Percentiles rank a stretch among this genome's conserved stretches.
Conservation (phyloP, 1,140 invertebrate genomes). For the Tetragonula clypearis region DNA sequence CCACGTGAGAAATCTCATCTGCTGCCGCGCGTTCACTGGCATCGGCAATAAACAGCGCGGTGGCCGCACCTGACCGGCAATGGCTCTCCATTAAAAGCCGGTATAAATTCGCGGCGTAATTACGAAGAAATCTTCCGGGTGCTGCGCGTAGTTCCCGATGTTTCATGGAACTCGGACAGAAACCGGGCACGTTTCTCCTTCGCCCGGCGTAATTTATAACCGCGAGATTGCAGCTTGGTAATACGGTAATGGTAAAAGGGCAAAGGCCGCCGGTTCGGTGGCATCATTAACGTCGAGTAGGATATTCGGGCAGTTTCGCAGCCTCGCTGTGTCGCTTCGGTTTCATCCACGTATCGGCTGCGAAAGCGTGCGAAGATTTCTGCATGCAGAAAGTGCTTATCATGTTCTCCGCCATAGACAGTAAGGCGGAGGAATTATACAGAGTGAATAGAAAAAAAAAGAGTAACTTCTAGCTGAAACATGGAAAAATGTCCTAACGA, state of each 20-base stretch:
- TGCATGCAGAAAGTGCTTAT: not conserved
- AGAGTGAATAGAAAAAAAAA: not conserved
- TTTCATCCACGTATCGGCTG: slow-evolving; percentile 48
- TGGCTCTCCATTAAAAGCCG: slow-evolving; percentile 6
- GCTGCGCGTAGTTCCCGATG: slow-evolving; percentile 26
- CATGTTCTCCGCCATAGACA: not conserved
- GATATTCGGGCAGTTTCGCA: slow-evolving; percentile 61
- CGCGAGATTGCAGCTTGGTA: slow-evolving; percentile 47
- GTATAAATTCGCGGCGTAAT: slow-evolving; percentile 24
- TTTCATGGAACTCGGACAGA: slow-evolving; percentile 47
- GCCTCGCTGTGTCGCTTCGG: slow-evolving; percentile 51
- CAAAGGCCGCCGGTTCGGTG: slow-evolving; percentile 48
- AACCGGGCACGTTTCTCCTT: slow-evolving; percentile 46
- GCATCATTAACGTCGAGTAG: slow-evolving; percentile 66
- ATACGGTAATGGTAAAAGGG: slow-evolving; percentile 53
- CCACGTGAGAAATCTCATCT: not conserved
- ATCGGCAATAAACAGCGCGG: not conserved
- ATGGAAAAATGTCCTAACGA: too few species aligned
- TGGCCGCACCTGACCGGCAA: not conserved
- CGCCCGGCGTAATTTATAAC: slow-evolving; percentile 58
- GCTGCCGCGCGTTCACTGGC: not conserved
- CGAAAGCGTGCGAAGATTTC: slow-evolving; percentile 14
- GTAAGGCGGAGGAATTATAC: not conserved
- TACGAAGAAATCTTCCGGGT: slow-evolving; percentile 36
- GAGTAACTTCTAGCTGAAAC: too few species aligned